These are phyloP conservation scores for Leucopsar rothschildi DNA, from an alignment of 2,113 vertebrate species.

Conservation along the genomic window DNA sequence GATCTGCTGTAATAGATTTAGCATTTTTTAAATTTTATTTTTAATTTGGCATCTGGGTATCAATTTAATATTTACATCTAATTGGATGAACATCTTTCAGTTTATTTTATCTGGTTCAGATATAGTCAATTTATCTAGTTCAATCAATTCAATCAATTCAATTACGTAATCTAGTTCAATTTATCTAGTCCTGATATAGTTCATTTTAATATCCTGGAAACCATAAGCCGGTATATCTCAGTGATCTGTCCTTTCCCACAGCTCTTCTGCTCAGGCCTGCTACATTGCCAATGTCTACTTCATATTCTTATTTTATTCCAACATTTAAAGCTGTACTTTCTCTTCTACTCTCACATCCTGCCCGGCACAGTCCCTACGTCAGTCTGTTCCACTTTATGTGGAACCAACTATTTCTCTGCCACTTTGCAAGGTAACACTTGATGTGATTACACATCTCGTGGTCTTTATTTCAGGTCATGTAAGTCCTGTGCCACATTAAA, in stretches of 20 bases:
- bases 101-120: not conserved
- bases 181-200: not conserved
- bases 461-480: not conserved
- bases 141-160: not conserved
- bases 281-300: not conserved
- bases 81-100: not conserved
- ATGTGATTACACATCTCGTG: rapidly evolving
- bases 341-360: not conserved
- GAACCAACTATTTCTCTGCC: not conserved
- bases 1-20: not conserved
- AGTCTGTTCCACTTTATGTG: not conserved
- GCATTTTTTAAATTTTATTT: not conserved
- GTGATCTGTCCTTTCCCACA: not conserved
- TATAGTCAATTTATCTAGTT: not conserved
- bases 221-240: not conserved
- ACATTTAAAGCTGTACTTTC: not conserved
- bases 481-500: not conserved
- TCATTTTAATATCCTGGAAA: not conserved
- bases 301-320: not conserved
- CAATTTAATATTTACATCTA: not conserved
- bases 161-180: not conserved
- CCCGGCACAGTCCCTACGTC: not conserved
- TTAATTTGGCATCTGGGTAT: not conserved
- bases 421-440: not conserved
- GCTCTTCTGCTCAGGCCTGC: not conserved